phyloP scores from a whole-genome alignment of 2,888 invertebrate genomes.

The Rhingia rostrata region DNA sequence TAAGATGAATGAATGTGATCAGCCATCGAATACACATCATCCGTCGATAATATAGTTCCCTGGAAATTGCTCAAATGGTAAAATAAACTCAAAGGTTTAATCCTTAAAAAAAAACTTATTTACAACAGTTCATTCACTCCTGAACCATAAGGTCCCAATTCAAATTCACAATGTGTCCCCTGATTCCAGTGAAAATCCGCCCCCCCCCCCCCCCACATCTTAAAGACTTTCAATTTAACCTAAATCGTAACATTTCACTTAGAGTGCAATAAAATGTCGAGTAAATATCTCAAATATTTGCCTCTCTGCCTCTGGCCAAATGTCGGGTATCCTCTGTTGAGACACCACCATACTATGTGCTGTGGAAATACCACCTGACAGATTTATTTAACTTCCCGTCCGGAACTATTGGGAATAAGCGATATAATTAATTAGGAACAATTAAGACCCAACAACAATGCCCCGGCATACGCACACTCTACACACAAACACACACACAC shows the following conservation, averaged over 20 bases:
- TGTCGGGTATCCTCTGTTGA: constrained; percentile 5
- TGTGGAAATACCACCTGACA: constrained; percentile 71
- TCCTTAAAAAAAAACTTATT: too few species aligned
- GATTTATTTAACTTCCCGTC: constrained; percentile 71
- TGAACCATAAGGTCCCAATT: neutral
- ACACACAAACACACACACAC: constrained; percentile 8
- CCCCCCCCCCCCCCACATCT: neutral
- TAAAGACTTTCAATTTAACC: neutral
- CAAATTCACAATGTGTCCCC: neutral
- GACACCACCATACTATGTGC: neutral
- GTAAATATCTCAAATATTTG: constrained; percentile 57
- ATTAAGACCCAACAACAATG: constrained; percentile 70
- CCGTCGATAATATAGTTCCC: too few species aligned
- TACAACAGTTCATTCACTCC: neutral
- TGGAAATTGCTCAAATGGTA: too few species aligned
- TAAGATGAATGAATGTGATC: too few species aligned
- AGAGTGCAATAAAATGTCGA: constrained; percentile 56
- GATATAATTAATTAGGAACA: constrained; percentile 74
- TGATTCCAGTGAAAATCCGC: neutral
- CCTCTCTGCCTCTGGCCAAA: constrained; percentile 7
- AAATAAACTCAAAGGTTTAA: too few species aligned
- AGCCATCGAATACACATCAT: too few species aligned
- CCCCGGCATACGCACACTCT: constrained; percentile 4
- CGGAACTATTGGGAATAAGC: constrained; percentile 72
- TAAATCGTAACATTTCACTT: constrained; percentile 59